phyloP scores from a whole-genome alignment of 1,140 invertebrate genomes.

The Drosophila baimaii region DNA sequence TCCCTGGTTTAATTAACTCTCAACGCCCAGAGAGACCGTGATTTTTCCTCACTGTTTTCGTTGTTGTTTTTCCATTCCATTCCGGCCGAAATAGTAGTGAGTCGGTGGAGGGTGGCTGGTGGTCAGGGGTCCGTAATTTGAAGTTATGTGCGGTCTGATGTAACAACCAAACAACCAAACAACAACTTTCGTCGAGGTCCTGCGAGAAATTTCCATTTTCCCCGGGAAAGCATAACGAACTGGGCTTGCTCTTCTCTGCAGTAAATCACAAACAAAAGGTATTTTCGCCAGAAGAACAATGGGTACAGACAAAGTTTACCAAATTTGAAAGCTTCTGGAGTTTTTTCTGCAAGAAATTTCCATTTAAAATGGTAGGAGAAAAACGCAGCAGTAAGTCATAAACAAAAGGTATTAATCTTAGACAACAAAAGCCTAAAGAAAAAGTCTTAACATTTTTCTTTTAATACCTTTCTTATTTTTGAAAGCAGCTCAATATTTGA shows the following conservation, averaged over 20 bases:
- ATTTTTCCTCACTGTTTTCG: conserved; percentile 25
- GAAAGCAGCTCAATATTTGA: background rate
- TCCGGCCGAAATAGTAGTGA: conserved; percentile 2
- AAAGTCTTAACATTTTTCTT: background rate
- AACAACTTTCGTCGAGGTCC: conserved; percentile 35
- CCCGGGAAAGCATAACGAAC: conserved; percentile 32
- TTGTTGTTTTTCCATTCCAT: conserved; percentile 11
- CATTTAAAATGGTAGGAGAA: background rate
- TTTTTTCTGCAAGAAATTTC: conserved; percentile 7
- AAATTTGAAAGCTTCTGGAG: background rate
- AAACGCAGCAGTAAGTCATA: conserved; percentile 3
- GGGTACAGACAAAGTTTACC: conserved; percentile 18
- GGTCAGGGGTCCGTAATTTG: conserved; percentile 61
- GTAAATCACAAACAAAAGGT: conserved; percentile 29
- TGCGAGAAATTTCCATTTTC: conserved; percentile 46
- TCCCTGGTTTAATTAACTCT: conserved; percentile 51
- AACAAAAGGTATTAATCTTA: conserved; percentile 21
- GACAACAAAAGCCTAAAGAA: conserved; percentile 11
- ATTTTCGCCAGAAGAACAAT: conserved; percentile 4
- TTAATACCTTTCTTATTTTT: conserved; percentile 2
- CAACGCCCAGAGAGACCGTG: conserved; percentile 24
- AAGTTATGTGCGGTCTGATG: conserved; percentile 76
- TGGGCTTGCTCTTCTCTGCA: conserved; percentile 15
- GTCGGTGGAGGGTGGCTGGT: conserved; percentile 1
- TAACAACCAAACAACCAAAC: conserved; percentile 58